Evolutionary conservation across 1,140 invertebrate genomes (phyloP).

Genomic region (roundworm (Caenorhabditis elegans)): DNA sequence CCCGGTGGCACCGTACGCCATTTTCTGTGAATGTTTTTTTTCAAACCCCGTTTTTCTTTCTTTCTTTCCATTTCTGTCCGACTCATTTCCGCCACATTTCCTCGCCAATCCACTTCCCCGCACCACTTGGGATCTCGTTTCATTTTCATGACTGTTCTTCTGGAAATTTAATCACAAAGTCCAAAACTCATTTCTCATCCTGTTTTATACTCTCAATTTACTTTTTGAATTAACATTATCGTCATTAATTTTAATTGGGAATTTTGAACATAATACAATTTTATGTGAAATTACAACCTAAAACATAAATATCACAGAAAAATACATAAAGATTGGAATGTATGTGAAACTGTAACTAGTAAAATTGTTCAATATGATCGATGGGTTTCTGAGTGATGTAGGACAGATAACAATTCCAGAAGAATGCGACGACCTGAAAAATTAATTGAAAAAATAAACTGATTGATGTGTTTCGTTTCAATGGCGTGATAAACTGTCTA

Average conservation of each 20-base stretch:
- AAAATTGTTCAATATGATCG: slow-evolving; percentile 14
- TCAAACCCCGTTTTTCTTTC: background rate
- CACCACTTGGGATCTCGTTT: background rate
- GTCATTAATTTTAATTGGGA: too few relatives aligned
- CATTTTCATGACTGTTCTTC: background rate
- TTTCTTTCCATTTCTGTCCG: background rate
- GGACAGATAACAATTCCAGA: background rate
- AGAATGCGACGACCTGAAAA: background rate
- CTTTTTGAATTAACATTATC: too few relatives aligned
- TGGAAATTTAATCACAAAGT: background rate
- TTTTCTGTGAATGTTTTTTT: background rate
- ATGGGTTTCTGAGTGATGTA: background rate
- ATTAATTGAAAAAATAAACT: too few relatives aligned
- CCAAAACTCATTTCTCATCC: background rate
- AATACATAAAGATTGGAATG: too few relatives aligned
- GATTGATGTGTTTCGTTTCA: too few relatives aligned
- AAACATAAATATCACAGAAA: too few relatives aligned
- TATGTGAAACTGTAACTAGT: too few relatives aligned
- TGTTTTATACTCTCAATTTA: too few relatives aligned
- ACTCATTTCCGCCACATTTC: background rate
- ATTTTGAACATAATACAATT: too few relatives aligned
- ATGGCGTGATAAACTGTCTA: too few relatives aligned
- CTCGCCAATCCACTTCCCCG: background rate
- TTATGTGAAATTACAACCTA: too few relatives aligned
- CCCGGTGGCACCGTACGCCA: background rate